phyloP scores from a whole-genome alignment of 2,797 vertebrate species.

The Amblyraja radiata region DNA sequence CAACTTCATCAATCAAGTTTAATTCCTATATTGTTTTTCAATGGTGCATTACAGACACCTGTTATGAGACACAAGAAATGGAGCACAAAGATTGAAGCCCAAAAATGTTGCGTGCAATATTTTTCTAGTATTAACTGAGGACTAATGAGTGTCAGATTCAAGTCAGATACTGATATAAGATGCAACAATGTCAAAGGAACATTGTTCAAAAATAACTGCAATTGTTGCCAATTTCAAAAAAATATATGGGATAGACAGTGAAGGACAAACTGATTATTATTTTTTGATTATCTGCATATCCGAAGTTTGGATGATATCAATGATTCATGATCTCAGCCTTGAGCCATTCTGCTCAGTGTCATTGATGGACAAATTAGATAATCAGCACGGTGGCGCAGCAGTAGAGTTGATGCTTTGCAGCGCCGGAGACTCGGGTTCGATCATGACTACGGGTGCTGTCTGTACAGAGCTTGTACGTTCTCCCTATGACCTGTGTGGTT shows the following conservation, averaged over 20 bases:
- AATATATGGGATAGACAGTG: too few relatives aligned
- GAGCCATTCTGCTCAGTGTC: neutral
- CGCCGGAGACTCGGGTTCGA: too few relatives aligned
- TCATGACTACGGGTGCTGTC: too few relatives aligned
- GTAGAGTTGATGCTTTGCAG: too few relatives aligned
- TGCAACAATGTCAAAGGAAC: neutral
- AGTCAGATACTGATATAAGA: neutral
- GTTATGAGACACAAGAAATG: neutral
- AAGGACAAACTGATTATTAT: neutral
- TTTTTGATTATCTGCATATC: neutral
- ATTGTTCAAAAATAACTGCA: neutral
- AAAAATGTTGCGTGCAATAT: neutral
- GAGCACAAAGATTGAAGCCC: neutral
- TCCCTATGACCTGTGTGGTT: too few relatives aligned
- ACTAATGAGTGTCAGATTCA: neutral
- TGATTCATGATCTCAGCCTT: neutral
- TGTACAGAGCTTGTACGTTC: too few relatives aligned
- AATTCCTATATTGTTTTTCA: neutral
- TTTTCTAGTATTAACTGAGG: neutral
- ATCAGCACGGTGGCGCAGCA: too few relatives aligned
- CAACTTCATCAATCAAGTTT: neutral
- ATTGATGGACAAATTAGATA: neutral
- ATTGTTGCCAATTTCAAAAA: neutral
- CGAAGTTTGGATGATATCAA: too few relatives aligned
- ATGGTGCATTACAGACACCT: neutral